phyloP scores from a whole-genome alignment of 2,113 vertebrate species.

The Anguilla japonica region DNA sequence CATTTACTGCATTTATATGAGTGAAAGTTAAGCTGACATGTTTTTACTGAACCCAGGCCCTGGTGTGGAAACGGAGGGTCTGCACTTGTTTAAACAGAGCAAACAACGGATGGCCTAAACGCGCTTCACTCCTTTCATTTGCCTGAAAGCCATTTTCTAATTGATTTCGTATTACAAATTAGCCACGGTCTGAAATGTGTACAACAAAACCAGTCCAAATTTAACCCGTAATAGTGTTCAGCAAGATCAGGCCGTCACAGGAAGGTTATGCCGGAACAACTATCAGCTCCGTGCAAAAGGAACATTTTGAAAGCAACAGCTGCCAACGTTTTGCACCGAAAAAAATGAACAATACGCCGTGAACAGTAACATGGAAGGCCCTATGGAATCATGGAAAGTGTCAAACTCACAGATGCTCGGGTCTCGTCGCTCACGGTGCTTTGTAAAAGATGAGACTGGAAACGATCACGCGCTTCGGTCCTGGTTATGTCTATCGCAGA shows the following conservation, averaged over 20 bases:
- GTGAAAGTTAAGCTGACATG: too few relatives aligned
- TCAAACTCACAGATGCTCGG: constrained; percentile 42
- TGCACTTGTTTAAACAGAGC: too few relatives aligned
- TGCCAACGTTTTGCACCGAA: not conserved
- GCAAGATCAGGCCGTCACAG: not conserved
- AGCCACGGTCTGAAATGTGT: too few relatives aligned
- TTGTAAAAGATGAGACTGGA: constrained; percentile 15
- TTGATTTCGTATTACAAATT: too few relatives aligned
- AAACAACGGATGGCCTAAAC: too few relatives aligned
- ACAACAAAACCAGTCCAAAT: not conserved
- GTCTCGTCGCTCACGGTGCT: constrained; percentile 33
- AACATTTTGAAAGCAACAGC: not conserved
- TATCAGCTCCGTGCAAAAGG: not conserved
- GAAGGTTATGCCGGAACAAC: not conserved
- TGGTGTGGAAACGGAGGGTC: too few relatives aligned
- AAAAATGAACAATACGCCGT: not conserved
- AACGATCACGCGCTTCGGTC: not conserved
- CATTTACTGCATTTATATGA: too few relatives aligned
- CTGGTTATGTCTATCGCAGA: not conserved
- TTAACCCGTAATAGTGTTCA: not conserved
- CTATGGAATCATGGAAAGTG: constrained; percentile 30
- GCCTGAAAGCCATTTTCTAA: too few relatives aligned
- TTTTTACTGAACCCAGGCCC: too few relatives aligned
- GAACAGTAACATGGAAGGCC: not conserved
- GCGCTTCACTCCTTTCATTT: too few relatives aligned